Percentiles rank a stretch among this genome's conserved stretches.
These are phyloP conservation scores for Arrhopalites spinosus DNA, from an alignment of 2,888 invertebrate genomes.

Conservation along the genomic window DNA sequence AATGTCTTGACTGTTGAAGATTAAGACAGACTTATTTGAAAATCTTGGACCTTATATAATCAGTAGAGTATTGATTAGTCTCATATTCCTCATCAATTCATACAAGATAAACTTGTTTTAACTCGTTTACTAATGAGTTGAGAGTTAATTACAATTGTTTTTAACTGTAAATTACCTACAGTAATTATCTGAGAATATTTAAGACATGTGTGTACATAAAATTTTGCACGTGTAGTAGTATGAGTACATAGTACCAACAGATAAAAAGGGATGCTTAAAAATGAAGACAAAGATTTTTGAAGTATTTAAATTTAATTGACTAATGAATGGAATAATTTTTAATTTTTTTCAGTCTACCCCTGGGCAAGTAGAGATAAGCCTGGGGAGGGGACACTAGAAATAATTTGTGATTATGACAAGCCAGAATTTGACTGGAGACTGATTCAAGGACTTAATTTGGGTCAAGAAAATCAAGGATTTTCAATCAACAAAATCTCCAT, in stretches of 20 bases:
- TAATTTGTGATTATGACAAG: conserved; percentile 43
- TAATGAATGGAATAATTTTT: not conserved
- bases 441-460: conserved; percentile 47
- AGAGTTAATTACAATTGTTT: not conserved
- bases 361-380: not conserved
- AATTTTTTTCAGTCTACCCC: not conserved
- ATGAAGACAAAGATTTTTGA: too few species aligned
- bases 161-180: too few species aligned
- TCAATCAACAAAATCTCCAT: conserved; percentile 46
- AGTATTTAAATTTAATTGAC: not conserved
- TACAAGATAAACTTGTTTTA: not conserved
- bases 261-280: too few species aligned
- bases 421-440: conserved; percentile 46
- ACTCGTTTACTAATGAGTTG: not conserved
- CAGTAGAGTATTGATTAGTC: too few species aligned
- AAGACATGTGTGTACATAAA: too few species aligned
- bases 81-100: not conserved
- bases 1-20: not conserved
- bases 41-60: too few species aligned
- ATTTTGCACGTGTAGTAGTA: too few species aligned
- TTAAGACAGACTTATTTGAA: too few species aligned
- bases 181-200: too few species aligned
- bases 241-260: too few species aligned
- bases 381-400: not conserved
- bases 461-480: conserved; percentile 35